Conservation (phyloP, 2,797 vertebrate genomes). For the Phrynocephalus guinanensis region DNA sequence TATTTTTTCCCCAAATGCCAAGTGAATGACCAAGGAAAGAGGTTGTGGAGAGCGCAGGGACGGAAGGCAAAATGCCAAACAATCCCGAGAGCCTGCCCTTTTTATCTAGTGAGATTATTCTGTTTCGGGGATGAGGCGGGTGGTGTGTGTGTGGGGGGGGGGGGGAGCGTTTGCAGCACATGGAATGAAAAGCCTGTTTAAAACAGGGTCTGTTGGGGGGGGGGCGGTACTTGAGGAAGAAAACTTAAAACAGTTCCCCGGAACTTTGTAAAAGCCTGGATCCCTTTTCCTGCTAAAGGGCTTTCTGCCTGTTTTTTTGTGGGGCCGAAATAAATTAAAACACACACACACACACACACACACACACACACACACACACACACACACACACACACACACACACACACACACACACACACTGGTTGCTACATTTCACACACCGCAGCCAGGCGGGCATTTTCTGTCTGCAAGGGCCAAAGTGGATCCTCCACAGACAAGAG, state of each 20-base stretch:
- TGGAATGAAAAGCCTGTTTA: conserved; percentile 15
- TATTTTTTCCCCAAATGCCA: conserved; percentile 55
- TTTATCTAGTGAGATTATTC: conserved; percentile 42
- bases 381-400: background rate
- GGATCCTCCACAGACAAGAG: background rate
- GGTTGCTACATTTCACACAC: background rate
- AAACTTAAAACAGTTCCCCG: background rate
- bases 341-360: no score
- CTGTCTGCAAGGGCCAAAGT: no score
- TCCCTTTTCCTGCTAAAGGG: background rate
- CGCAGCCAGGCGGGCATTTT: background rate
- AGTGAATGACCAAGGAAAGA: conserved; percentile 21
- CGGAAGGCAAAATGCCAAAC: conserved; percentile 13
- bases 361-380: no score
- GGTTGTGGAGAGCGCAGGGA: conserved; percentile 26
- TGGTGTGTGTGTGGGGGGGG: conserved; percentile 30
- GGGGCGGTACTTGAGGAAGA: background rate
- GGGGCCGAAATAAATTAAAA: no score
- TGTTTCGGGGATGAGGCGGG: background rate
- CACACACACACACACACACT: background rate
- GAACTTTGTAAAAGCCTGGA: background rate
- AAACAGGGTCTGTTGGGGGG: background rate
- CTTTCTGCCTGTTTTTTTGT: background rate
- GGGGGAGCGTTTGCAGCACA: conserved; percentile 42
- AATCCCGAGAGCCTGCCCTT: conserved; percentile 46